Conservation (phyloP, 2,888 invertebrate genomes). For the Pyrrhia umbra region DNA sequence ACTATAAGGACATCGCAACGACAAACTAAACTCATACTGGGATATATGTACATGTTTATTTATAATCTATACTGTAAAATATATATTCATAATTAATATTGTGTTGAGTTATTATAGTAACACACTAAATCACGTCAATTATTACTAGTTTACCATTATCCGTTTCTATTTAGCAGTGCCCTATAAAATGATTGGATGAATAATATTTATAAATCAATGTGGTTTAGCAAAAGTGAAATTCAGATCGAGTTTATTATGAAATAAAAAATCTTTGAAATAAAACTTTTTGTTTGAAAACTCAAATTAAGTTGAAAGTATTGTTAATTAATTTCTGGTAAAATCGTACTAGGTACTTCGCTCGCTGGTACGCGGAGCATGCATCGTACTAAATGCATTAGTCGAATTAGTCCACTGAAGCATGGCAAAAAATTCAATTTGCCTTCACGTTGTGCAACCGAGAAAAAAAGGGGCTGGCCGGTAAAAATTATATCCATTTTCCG, state of each 20-base stretch:
- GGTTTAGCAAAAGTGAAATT: too few species aligned
- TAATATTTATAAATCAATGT: not conserved
- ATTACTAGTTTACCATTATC: not conserved
- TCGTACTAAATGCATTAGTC: slow-evolving; percentile 86
- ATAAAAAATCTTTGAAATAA: not conserved
- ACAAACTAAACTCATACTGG: not conserved
- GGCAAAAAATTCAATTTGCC: slow-evolving; percentile 89
- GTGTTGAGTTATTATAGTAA: not conserved
- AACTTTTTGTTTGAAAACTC: not conserved
- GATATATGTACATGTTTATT: too few species aligned
- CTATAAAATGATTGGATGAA: not conserved
- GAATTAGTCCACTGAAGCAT: slow-evolving; percentile 87
- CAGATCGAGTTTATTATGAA: too few species aligned
- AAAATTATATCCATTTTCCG: slow-evolving; percentile 87
- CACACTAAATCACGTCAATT: slow-evolving; percentile 2
- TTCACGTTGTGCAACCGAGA: slow-evolving; percentile 77
- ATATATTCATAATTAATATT: slow-evolving; percentile 3
- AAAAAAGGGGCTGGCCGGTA: slow-evolving; percentile 78
- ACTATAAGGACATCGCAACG: not conserved
- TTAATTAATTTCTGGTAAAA: slow-evolving; percentile 62
- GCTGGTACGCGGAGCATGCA: slow-evolving; percentile 74
- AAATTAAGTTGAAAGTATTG: slow-evolving; percentile 42
- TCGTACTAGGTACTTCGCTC: slow-evolving; percentile 30
- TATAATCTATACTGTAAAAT: slow-evolving; percentile 12
- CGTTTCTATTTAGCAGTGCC: not conserved